A percentile compares a stretch with the other conserved stretches of the same genome.
These are phyloP conservation scores for Ophiothrix spiculata DNA, from an alignment of 35 echinoderm and acorn worm species.

Conservation along the genomic window DNA sequence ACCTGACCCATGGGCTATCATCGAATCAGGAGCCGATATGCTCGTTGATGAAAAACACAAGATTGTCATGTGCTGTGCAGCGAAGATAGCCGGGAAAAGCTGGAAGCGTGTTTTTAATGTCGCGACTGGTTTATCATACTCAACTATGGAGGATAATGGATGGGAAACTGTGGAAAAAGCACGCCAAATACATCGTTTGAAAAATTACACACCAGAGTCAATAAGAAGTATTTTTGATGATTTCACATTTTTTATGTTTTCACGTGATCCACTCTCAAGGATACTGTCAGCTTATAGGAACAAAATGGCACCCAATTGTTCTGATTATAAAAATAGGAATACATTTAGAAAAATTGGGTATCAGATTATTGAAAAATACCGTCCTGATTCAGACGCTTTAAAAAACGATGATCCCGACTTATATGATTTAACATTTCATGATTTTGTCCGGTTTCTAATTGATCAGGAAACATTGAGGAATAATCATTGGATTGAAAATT, in stretches of 20 bases:
- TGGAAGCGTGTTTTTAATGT: neutral
- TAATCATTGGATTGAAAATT: constrained; percentile 41
- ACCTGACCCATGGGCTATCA: neutral
- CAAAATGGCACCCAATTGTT: neutral
- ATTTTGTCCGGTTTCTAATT: neutral
- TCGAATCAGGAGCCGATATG: neutral
- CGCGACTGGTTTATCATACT: neutral
- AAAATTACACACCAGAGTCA: neutral
- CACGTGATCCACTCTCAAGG: neutral
- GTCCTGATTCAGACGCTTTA: neutral
- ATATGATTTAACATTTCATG: neutral
- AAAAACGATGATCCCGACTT: neutral
- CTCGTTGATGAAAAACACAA: neutral
- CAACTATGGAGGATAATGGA: neutral
- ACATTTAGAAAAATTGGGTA: neutral
- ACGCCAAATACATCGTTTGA: neutral
- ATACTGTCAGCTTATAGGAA: neutral
- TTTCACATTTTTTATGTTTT: neutral
- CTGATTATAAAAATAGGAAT: neutral
- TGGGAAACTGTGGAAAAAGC: neutral
- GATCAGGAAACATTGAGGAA: neutral
- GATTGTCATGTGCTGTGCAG: neutral
- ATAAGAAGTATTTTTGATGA: neutral
- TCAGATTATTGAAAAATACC: neutral
- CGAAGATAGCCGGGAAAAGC: neutral